Base-by-base conservation (phyloP, 2,113 vertebrate genomes). In the Nicator chloris region DNA sequence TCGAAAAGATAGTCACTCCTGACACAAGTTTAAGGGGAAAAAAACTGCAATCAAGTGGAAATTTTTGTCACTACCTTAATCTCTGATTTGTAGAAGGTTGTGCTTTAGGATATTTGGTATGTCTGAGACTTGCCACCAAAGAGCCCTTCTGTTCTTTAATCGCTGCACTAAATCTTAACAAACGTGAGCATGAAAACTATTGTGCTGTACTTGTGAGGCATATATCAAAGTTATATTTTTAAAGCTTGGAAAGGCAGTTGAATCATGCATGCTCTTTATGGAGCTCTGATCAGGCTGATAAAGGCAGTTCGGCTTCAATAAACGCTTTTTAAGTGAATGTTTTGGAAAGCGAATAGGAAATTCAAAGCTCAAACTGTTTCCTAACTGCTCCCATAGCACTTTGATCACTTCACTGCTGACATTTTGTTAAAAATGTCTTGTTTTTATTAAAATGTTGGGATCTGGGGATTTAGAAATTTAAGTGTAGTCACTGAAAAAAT, bases 131-230 rank as follows among this genome's bases (percentile, higher is more conserved):
- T 98, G 98, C 97, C 97, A 98, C 97, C 98, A 98, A 98, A 98
- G 97, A 98, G 91, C 95, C 95, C 96, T 98, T 98, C 98, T 97
- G 96, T 97, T 98, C 97, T 98, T 97, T 98, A 98, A 98, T 97
- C 96, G 95, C 86, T 93, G 89, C 95, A 97, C 95, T 98, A 98
- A 98, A 98, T 98, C 98, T 98, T 98, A 97, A 97, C 96, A 98
- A 98, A 98, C 97, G 97, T 98, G 98, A 98, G 96, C 97, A 98
- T 97, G 97, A 97, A 98, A 98, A 98, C 98, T 97, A 98, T 98
- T 98, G 98, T 98, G 97, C 95, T 91, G 82, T 95, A 95, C 97
- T 98, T 97, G 96, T 95, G 94, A 97, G 96, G 85, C 96, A 97
- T 98, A 97, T 98, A 98, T 98, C 98, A 98, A 97, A 98, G 97